A percentile compares a stretch with the other conserved stretches of the same genome.
Conservation (phyloP, 1,140 invertebrate species). For the Bombus impatiens region DNA sequence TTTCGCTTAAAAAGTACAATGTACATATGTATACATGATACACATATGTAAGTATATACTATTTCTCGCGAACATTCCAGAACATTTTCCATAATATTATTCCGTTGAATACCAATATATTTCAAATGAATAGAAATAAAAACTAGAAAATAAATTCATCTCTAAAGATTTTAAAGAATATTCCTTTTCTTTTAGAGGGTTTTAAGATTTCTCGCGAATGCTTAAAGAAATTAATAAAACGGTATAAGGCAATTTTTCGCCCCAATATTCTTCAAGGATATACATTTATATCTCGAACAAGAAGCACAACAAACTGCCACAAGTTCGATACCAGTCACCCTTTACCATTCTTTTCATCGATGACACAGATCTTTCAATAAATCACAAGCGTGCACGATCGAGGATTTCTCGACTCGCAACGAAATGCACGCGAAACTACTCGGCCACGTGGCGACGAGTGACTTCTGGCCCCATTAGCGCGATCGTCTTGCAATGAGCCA, state of each 20-base stretch:
- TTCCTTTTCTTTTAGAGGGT: too few species aligned
- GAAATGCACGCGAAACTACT: conserved; percentile 50
- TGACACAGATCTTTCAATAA: conserved; percentile 10
- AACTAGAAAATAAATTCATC: neutral
- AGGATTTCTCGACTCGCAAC: conserved; percentile 24
- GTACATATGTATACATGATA: too few species aligned
- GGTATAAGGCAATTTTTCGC: neutral
- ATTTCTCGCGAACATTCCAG: too few species aligned
- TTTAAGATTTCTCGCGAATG: neutral
- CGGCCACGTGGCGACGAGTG: conserved; percentile 64
- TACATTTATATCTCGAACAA: neutral
- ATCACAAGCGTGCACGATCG: neutral
- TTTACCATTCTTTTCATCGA: neutral
- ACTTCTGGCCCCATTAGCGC: conserved; percentile 63
- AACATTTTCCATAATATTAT: neutral
- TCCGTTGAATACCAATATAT: neutral
- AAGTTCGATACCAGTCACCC: neutral
- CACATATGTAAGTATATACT: too few species aligned
- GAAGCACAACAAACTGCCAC: too few species aligned
- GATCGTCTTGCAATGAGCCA: conserved; percentile 57
- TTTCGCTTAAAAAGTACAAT: too few species aligned
- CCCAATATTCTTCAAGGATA: neutral
- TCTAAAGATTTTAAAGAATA: neutral
- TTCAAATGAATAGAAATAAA: neutral
- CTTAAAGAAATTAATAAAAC: neutral